Evolutionary conservation across 2,888 invertebrate species (phyloP).

Genomic region (Meiosimyza platycephala): DNA sequence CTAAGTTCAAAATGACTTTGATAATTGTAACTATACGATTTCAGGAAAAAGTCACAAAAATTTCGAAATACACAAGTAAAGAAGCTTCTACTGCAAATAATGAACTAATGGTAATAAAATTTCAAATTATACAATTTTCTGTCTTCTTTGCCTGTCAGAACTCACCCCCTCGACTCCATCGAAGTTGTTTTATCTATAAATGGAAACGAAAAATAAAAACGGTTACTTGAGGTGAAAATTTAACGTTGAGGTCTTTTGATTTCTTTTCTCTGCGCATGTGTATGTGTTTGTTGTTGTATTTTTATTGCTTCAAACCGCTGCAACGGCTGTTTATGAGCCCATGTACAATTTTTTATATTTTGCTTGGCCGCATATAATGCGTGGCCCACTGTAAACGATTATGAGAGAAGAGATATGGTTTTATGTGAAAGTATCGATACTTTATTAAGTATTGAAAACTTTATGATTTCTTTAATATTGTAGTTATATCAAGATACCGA

Average conservation of each 20-base stretch:
- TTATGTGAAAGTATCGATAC: too few species aligned
- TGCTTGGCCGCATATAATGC: neutral
- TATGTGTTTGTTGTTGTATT: slow-evolving; percentile 20
- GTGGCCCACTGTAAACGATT: neutral
- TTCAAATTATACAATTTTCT: slow-evolving; percentile 10
- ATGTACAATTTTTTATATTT: slow-evolving; percentile 16
- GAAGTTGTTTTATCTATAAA: neutral
- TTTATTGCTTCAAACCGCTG: neutral
- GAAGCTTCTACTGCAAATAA: slow-evolving; percentile 36
- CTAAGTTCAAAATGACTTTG: neutral
- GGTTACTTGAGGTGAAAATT: neutral
- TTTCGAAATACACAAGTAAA: slow-evolving; percentile 30
- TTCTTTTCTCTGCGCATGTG: neutral
- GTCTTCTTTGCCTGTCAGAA: too few species aligned
- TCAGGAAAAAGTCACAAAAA: slow-evolving; percentile 37
- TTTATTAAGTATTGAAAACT: too few species aligned
- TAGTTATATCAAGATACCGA: too few species aligned
- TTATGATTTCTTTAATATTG: too few species aligned
- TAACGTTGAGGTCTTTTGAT: too few species aligned
- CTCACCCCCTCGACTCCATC: neutral
- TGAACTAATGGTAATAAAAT: slow-evolving; percentile 21
- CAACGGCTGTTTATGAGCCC: slow-evolving; percentile 19
- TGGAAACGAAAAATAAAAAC: neutral
- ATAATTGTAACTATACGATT: slow-evolving; percentile 3
- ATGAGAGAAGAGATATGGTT: neutral